Evolutionary conservation across 2,113 vertebrate species (phyloP), one percentile per base, ranked within the genome.

Genomic region (Hystrix cristata): DNA sequence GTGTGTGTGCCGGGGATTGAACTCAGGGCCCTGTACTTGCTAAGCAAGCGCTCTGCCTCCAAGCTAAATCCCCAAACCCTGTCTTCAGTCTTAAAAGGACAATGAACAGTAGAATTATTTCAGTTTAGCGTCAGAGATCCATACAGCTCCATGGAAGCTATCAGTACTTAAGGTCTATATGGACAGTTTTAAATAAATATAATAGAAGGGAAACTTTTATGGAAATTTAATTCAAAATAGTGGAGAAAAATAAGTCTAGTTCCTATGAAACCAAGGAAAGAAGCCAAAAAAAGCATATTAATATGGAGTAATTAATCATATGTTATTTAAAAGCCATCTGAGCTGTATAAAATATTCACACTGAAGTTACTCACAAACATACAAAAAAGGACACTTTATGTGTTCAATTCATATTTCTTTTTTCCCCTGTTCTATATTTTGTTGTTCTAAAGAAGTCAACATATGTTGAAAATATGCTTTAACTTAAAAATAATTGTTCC

Each of bases 151-250:
- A 23, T 9, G 43, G 29, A 85, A 3, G 55, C 34, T 69, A 18
- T 67, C 6, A 46, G 5, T 72, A 67, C 62, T 31, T n/a, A 57
- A 87, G 7, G 3, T 60, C 38, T 90, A 81, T 65, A 23, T 57
- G 51, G 67, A 71, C 72, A 90, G 46, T 87, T n/a, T 60, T 82
- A 87, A 92, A 78, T 94, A 53, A 89, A 80, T 93, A 89, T 79
- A 67, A 78, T 15, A 76, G 19, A 67, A 62, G 18, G 14, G 0
- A 55, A 19, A 18, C 8, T 93, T 85, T 91, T 53, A 21, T 67
- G 51, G 29, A n/a, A 65, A 64, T 43, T 90, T 69, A 72, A 71
- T 94, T 90, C 34, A 90, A 43, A 57, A 74, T 51, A 79, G 55
- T 55, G 0, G 64, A 84, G 5, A 87, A 79, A 64, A 82, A 62